Evolutionary conservation across 2,113 vertebrate species (phyloP).

Genomic region (western clawed frog (Xenopus tropicalis)): DNA sequence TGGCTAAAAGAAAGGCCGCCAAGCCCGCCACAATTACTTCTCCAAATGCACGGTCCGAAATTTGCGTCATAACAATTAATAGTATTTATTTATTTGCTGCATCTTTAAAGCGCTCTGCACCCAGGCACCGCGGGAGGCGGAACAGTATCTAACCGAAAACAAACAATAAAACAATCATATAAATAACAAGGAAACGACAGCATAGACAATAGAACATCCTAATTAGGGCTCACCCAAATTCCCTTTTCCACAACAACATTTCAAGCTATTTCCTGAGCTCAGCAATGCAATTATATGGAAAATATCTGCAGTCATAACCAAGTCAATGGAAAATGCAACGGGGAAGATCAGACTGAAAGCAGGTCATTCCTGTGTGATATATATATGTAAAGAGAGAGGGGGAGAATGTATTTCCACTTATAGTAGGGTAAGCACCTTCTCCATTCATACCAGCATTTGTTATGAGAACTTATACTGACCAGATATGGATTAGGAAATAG

Average conservation of each 20-base stretch:
- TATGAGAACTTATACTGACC: too few species aligned
- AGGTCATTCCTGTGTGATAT: background rate
- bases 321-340: conserved; percentile 25
- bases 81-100: conserved; percentile 39
- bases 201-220: conserved; percentile 44
- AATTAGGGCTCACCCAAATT: conserved; percentile 45
- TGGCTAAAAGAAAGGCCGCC: conserved; percentile 6
- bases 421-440: too few species aligned
- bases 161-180: conserved; percentile 47
- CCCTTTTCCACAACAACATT: conserved; percentile 45
- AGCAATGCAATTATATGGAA: conserved; percentile 30
- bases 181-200: conserved; percentile 45
- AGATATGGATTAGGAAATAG: too few species aligned
- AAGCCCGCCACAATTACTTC: background rate
- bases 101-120: conserved; percentile 34
- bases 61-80: conserved; percentile 35
- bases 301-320: conserved; percentile 23
- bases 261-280: conserved; percentile 40
- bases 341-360: conserved; percentile 9
- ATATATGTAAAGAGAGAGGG: too few species aligned
- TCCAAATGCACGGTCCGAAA: conserved; percentile 18
- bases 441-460: too few species aligned
- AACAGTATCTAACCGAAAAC: conserved; percentile 42
- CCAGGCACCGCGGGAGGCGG: conserved; percentile 36
- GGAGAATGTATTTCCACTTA: background rate